Conservation (phyloP, 2,113 vertebrate genomes). For the Rattus rattus region DNA sequence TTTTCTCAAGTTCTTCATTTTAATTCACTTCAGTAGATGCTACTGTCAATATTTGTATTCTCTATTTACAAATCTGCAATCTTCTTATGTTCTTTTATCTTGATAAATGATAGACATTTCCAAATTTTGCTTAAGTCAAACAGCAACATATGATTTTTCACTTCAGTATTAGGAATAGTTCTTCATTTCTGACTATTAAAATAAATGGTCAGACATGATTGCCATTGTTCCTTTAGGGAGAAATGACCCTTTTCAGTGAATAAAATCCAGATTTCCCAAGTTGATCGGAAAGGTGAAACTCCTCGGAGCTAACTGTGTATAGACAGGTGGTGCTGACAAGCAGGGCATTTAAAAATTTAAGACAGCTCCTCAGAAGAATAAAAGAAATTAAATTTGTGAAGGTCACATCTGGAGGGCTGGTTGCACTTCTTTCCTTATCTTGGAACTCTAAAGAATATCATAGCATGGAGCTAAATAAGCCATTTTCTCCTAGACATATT, state of each 20-base stretch:
- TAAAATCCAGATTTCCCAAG: background rate
- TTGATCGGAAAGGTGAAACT: constrained; percentile 32
- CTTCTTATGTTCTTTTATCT: background rate
- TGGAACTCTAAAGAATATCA: constrained; percentile 13
- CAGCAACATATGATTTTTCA: background rate
- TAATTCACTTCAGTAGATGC: background rate
- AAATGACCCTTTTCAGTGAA: background rate
- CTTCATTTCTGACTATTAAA: background rate
- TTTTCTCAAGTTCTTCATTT: background rate
- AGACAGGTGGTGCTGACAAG: constrained; percentile 56
- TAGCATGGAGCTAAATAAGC: constrained; percentile 10
- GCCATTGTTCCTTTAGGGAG: background rate
- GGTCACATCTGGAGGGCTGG: constrained; percentile 61
- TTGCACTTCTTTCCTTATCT: background rate
- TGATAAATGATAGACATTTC: background rate
- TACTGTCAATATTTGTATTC: background rate
- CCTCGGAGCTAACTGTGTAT: background rate
- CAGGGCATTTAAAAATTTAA: constrained; percentile 56
- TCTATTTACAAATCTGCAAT: background rate
- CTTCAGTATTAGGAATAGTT: background rate
- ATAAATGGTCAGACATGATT: background rate
- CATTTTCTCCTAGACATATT: constrained; percentile 24
- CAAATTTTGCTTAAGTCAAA: background rate
- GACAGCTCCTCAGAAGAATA: constrained; percentile 54
- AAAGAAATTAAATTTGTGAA: constrained; percentile 67